phyloP scores from a whole-genome alignment of 2,113 vertebrate genomes.

The Setophaga kirtlandii region DNA sequence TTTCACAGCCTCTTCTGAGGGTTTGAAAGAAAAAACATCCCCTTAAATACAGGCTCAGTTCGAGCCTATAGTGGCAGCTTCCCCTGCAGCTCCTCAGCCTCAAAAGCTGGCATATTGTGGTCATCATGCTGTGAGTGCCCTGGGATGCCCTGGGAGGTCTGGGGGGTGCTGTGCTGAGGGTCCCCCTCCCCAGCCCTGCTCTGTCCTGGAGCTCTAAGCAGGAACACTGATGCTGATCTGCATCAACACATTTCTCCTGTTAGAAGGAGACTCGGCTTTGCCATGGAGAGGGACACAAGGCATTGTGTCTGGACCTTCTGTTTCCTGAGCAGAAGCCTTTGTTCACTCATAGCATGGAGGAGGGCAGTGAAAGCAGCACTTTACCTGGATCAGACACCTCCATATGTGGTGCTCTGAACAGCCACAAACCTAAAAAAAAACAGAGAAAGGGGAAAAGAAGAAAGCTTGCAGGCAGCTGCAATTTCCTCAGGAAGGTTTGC shows the following conservation, averaged over 20 bases:
- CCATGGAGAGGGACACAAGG: background rate
- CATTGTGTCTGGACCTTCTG: background rate
- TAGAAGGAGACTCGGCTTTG: background rate
- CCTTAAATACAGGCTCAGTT: background rate
- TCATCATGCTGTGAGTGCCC: background rate
- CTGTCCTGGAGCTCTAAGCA: rapidly evolving
- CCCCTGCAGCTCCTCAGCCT: background rate
- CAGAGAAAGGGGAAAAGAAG: background rate
- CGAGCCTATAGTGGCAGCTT: background rate
- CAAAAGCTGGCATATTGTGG: background rate
- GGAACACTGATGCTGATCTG: background rate
- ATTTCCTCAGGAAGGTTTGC: background rate
- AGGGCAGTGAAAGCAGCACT: background rate
- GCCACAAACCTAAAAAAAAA: background rate
- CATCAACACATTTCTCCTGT: background rate
- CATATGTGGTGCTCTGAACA: rapidly evolving
- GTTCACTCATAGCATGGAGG: background rate
- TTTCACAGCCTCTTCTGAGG: conserved; percentile 2
- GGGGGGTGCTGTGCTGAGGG: background rate
- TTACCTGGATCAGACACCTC: background rate
- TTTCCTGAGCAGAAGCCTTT: background rate
- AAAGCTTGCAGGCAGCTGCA: background rate
- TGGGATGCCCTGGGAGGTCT: background rate
- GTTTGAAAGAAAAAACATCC: background rate
- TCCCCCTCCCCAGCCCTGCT: background rate